Percentiles rank a stretch among this genome's conserved stretches.
Evolutionary conservation across 2,797 vertebrate species (phyloP).

Genomic region (Trichosurus vulpecula): DNA sequence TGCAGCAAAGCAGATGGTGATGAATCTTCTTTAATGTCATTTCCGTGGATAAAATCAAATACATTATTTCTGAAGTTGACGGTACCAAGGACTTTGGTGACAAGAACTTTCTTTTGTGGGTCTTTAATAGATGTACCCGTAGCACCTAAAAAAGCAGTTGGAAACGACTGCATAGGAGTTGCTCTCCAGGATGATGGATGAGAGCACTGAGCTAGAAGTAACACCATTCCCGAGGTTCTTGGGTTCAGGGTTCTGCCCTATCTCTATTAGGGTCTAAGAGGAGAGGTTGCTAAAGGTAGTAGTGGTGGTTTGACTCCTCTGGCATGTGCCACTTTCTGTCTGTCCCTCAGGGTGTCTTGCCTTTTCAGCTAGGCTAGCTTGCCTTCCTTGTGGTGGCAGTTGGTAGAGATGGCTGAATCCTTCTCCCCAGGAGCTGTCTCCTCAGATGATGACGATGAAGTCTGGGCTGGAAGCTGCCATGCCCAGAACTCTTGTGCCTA

Average conservation of each 20-base stretch:
- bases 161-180: not conserved
- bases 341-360: not conserved
- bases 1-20: not conserved
- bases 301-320: not conserved
- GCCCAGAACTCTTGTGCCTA: not conserved
- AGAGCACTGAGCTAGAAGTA: not conserved
- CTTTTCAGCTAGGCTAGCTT: not conserved
- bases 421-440: not conserved
- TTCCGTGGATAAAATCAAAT: not conserved
- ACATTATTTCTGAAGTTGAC: not conserved
- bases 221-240: not conserved
- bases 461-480: not conserved
- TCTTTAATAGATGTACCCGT: not conserved
- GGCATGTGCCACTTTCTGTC: not conserved
- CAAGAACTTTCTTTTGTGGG: not conserved
- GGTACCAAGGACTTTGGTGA: not conserved
- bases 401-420: not conserved
- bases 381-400: not conserved
- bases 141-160: not conserved
- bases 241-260: not conserved
- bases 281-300: not conserved
- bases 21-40: not conserved
- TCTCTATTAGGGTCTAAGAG: not conserved
- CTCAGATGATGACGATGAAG: not conserved
- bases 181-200: not conserved